Evolutionary conservation across 2,888 invertebrate genomes (phyloP).

Genomic region (Rhimphoctona megacephalus): DNA sequence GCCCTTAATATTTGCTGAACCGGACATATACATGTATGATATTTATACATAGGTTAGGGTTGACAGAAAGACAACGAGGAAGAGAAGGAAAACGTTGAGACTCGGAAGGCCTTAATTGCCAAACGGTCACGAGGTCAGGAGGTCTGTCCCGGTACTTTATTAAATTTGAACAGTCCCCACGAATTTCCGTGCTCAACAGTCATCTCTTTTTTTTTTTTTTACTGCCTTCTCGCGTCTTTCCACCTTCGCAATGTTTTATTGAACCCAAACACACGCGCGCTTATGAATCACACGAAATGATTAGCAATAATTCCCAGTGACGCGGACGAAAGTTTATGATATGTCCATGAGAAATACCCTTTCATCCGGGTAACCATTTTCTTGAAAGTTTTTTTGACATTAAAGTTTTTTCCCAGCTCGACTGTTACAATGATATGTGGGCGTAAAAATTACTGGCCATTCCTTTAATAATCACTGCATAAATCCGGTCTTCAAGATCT

Average conservation of each 20-base stretch:
- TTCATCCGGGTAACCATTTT: not conserved
- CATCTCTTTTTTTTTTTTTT: slow-evolving; percentile 18
- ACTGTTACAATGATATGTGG: not conserved
- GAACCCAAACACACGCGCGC: not conserved
- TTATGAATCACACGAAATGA: not conserved
- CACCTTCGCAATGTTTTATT: not conserved
- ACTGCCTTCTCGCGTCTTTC: not conserved
- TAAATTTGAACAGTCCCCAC: slow-evolving; percentile 68
- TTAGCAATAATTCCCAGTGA: not conserved
- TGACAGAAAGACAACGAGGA: slow-evolving; percentile 28
- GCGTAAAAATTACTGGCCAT: not conserved
- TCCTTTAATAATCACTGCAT: not conserved
- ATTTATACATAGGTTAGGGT: slow-evolving; percentile 1
- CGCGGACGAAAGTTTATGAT: not conserved
- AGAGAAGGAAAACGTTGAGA: slow-evolving; percentile 28
- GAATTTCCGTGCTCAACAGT: slow-evolving; percentile 7
- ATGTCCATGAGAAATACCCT: not conserved
- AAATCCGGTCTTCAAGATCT: not conserved
- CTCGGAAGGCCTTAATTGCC: slow-evolving; percentile 72
- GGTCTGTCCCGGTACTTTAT: slow-evolving; percentile 75
- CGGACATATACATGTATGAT: not conserved
- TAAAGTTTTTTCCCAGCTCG: not conserved
- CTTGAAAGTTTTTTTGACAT: not conserved
- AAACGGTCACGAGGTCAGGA: slow-evolving; percentile 72
- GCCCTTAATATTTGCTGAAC: not conserved